Conservation (phyloP, 2,113 vertebrate species). For the Desmodus rotundus region DNA sequence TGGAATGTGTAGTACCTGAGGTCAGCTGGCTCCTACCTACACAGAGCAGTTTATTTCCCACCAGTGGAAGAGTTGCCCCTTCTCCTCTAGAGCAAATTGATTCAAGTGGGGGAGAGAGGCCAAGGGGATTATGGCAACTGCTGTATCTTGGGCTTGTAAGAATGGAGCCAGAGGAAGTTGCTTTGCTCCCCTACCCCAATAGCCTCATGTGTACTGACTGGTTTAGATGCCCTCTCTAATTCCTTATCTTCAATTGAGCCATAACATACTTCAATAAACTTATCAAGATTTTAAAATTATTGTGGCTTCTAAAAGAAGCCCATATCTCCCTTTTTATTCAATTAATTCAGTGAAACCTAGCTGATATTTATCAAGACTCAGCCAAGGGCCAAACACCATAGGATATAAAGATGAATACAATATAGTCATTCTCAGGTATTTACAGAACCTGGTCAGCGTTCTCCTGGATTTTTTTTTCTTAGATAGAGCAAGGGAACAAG, state of each 20-base stretch:
- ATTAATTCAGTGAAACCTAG: background rate
- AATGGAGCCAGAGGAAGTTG: background rate
- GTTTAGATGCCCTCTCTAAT: background rate
- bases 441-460: background rate
- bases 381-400: background rate
- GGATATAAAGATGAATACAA: background rate
- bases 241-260: background rate
- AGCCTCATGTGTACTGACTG: background rate
- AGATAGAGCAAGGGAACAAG: background rate
- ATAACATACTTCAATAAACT: background rate
- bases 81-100: conserved; percentile 13
- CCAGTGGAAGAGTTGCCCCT: background rate
- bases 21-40: background rate
- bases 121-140: background rate
- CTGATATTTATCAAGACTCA: background rate
- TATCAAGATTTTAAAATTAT: background rate
- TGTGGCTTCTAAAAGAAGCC: background rate
- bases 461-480: background rate
- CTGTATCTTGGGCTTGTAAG: background rate
- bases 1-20: background rate
- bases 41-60: background rate
- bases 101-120: background rate
- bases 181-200: background rate
- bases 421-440: background rate
- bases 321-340: background rate